These are phyloP conservation scores for Tanypteryx hageni DNA, from an alignment of 2,888 invertebrate genomes.

Conservation along the genomic window DNA sequence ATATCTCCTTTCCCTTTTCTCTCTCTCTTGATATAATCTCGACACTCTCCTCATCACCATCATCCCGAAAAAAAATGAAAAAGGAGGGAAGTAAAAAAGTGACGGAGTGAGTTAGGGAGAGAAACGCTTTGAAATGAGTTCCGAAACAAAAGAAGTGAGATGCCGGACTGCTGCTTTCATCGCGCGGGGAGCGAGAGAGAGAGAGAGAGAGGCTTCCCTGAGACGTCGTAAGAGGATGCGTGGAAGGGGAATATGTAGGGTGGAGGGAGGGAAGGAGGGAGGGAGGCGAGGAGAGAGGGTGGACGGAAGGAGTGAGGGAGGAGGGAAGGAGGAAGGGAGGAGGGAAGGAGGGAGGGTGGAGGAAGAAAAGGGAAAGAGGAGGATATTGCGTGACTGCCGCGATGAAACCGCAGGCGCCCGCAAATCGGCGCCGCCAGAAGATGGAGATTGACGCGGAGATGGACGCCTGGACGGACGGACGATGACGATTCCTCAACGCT, in stretches of 20 bases:
- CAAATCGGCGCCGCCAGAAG: neutral
- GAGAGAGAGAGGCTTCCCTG: neutral
- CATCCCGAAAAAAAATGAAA: neutral
- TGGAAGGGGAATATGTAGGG: neutral
- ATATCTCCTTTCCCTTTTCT: neutral
- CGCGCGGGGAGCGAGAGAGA: neutral
- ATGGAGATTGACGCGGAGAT: neutral
- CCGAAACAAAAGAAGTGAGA: conserved; percentile 2
- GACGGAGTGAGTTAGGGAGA: neutral
- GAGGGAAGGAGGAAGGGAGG: neutral
- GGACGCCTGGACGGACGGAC: neutral
- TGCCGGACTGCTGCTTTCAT: conserved; percentile 12
- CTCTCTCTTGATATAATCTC: conserved; percentile 13
- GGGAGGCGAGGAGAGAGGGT: neutral
- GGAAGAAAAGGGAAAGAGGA: neutral
- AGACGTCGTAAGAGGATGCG: neutral
- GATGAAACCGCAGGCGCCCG: neutral
- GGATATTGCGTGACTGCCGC: conserved; percentile 20
- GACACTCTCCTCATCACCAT: conserved; percentile 4
- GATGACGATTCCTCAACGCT: neutral
- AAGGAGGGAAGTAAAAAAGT: neutral
- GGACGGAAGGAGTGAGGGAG: neutral
- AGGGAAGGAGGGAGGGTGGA: neutral
- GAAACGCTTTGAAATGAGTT: conserved; percentile 13
- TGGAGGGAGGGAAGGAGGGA: neutral